phyloP scores from a whole-genome alignment of 2,888 invertebrate species.

The Gnatocerus cornutus region DNA sequence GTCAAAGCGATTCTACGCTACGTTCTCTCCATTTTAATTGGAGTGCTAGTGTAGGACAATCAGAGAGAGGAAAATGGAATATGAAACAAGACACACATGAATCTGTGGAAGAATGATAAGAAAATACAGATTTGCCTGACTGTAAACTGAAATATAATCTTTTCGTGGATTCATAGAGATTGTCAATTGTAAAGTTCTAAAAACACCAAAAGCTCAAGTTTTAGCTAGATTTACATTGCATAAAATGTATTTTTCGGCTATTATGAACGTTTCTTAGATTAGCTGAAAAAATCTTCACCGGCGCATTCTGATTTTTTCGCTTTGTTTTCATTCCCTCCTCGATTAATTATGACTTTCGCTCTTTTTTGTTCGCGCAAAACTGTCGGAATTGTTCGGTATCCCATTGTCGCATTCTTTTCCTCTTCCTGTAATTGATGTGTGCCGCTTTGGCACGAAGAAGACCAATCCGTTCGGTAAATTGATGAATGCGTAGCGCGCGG shows the following conservation, averaged over 20 bases:
- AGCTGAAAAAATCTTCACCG: too few species aligned
- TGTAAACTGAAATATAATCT: too few species aligned
- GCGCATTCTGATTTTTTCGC: too few species aligned
- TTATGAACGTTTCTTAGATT: too few species aligned
- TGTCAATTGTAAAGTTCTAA: too few species aligned
- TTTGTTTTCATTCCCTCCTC: neutral
- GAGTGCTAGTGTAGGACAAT: constrained; percentile 33
- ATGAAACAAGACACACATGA: constrained; percentile 1
- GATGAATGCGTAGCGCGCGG: constrained; percentile 65
- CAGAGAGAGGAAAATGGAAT: constrained; percentile 1
- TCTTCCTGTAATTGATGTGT: constrained; percentile 15
- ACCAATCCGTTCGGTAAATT: constrained; percentile 60
- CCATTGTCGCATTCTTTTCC: constrained; percentile 1
- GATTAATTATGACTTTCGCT: neutral
- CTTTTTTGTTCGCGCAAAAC: neutral
- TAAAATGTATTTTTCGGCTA: too few species aligned
- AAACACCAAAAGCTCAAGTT: too few species aligned
- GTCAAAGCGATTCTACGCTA: constrained; percentile 64
- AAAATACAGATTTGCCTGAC: too few species aligned
- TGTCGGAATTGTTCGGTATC: neutral
- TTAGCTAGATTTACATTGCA: too few species aligned
- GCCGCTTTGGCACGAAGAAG: constrained; percentile 9
- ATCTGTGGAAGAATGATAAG: neutral
- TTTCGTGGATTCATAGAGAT: too few species aligned
- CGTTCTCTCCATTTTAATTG: constrained; percentile 67